These are phyloP conservation scores for Melanotaenia nigrans DNA, from an alignment of 2,797 vertebrate species.

Conservation along the genomic window DNA sequence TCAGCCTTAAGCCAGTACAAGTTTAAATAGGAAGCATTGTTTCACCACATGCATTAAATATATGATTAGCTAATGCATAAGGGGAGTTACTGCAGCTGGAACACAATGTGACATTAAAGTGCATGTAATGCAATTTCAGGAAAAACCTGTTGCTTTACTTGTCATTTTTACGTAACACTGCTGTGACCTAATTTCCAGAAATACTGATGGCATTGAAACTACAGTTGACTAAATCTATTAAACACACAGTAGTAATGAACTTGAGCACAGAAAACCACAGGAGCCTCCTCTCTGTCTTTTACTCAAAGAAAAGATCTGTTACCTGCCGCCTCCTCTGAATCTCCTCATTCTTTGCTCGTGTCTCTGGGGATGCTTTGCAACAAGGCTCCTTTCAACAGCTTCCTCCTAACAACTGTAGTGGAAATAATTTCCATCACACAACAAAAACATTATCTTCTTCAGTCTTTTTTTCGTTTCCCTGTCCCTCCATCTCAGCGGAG, in stretches of 20 bases:
- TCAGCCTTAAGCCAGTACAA: constrained; percentile 36
- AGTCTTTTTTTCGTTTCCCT: constrained; percentile 32
- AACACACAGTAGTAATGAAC: constrained; percentile 43
- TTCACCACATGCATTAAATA: constrained; percentile 34
- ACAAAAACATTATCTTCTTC: constrained; percentile 63
- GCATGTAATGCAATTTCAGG: constrained; percentile 9
- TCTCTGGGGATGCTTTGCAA: constrained; percentile 54
- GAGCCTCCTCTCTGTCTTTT: constrained; percentile 23
- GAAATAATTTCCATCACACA: no score
- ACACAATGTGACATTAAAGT: constrained; percentile 12
- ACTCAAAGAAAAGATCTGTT: constrained; percentile 44
- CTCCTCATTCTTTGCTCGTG: constrained; percentile 46
- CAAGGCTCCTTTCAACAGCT: constrained; percentile 50
- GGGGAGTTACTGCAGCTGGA: constrained; percentile 6
- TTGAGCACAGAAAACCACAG: constrained; percentile 20
- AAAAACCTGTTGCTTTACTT: constrained; percentile 35
- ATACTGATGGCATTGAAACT: constrained; percentile 22
- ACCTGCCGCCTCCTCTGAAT: constrained; percentile 38
- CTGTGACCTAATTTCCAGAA: constrained; percentile 56
- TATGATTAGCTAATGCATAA: constrained; percentile 41
- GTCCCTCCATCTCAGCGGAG: constrained; percentile 49
- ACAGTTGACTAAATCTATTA: constrained; percentile 39
- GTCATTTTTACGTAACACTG: constrained; percentile 30
- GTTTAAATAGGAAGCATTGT: constrained; percentile 28
- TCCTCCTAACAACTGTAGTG: constrained; percentile 45